phyloP scores from a whole-genome alignment of 1,140 invertebrate species.

The Megalonaias nervosa region DNA sequence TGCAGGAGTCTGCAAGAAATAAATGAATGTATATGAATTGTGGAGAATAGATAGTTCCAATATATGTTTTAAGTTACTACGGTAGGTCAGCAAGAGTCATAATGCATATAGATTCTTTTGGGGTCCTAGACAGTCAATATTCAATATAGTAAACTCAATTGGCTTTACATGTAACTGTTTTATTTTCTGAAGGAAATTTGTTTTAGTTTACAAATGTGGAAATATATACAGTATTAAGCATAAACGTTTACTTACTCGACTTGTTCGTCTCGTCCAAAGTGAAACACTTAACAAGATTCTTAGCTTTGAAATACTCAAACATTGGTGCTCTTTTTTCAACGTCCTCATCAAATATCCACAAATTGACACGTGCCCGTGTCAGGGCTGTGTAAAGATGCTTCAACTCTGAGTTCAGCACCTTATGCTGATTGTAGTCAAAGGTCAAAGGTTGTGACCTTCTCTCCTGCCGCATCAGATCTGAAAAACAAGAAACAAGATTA shows the following conservation, averaged over 20 bases:
- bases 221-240: no score
- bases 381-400: constrained; percentile 61
- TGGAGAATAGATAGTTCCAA: no score
- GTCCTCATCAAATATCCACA: constrained; percentile 61
- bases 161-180: no score
- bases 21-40: no score
- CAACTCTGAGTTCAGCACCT: constrained; percentile 57
- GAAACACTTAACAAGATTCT: constrained; percentile 29
- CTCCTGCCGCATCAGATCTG: constrained; percentile 33
- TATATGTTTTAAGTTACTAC: no score
- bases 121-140: no score
- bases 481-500: constrained; percentile 23
- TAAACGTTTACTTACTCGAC: constrained; percentile 7
- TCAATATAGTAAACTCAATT: no score
- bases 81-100: no score
- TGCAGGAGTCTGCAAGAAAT: no score
- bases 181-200: no score
- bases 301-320: constrained; percentile 57
- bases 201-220: no score
- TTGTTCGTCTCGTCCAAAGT: constrained; percentile 6
- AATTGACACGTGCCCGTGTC: constrained; percentile 54
- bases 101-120: no score
- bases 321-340: constrained; percentile 47
- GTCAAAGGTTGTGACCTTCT: constrained; percentile 35
- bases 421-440: constrained; percentile 53